Conservation (phyloP, 2,113 vertebrate genomes). For the Montifringilla adamsi region DNA sequence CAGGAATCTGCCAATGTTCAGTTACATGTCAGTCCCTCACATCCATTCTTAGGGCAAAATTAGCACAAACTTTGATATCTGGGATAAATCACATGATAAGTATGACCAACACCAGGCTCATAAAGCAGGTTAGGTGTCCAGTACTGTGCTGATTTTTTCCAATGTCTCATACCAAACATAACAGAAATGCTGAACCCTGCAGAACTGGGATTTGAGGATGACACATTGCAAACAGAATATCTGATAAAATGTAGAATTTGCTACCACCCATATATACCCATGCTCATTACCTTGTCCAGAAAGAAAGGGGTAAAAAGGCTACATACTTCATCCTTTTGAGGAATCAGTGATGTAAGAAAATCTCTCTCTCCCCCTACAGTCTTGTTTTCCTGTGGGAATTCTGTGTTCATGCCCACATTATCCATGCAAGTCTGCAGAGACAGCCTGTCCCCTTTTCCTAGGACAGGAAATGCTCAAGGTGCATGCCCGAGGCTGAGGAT, state of each 20-base stretch:
- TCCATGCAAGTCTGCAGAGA: background rate
- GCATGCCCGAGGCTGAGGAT: fast-evolving
- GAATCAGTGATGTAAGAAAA: background rate
- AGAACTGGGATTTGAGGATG: background rate
- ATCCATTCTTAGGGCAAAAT: background rate
- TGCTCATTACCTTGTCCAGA: background rate
- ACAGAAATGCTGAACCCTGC: background rate
- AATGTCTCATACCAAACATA: background rate
- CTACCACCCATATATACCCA: background rate
- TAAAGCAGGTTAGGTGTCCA: background rate
- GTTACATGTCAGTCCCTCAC: background rate
- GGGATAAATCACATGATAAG: background rate
- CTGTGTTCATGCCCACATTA: background rate
- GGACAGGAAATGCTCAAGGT: background rate
- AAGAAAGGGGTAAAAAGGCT: background rate
- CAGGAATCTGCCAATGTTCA: background rate
- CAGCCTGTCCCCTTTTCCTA: background rate
- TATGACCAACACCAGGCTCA: background rate
- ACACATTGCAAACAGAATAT: background rate
- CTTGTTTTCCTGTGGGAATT: background rate
- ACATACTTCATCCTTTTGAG: background rate
- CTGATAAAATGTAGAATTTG: background rate
- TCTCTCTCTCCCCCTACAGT: fast-evolving
- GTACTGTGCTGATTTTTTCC: background rate
- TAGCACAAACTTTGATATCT: background rate